Percentiles rank a stretch among this genome's conserved stretches.
phyloP scores from a whole-genome alignment of 2,113 vertebrate species.

The Lepisosteus osseus region DNA sequence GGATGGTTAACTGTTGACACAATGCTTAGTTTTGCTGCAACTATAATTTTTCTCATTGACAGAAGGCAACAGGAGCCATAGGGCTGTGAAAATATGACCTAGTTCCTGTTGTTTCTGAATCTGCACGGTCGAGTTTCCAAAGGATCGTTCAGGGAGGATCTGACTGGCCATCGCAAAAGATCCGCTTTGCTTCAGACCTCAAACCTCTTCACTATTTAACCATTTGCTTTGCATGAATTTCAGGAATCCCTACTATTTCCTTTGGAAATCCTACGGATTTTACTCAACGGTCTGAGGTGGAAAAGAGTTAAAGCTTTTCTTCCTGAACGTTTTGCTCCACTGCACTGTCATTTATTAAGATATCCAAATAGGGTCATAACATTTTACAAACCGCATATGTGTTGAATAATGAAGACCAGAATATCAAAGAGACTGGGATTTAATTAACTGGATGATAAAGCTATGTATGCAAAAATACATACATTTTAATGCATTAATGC shows the following conservation, averaged over 20 bases:
- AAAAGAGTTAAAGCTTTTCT: conserved; percentile 8
- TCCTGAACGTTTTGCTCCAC: neutral
- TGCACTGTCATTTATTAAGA: neutral
- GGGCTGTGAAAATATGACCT: neutral
- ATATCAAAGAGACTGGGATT: neutral
- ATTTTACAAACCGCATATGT: neutral
- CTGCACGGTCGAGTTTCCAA: neutral
- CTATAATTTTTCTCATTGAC: neutral
- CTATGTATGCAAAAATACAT: no score
- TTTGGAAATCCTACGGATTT: conserved; percentile 25
- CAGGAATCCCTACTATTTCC: conserved; percentile 28
- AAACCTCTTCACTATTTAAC: conserved; percentile 3
- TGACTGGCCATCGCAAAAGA: conserved; percentile 10
- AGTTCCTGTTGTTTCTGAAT: neutral
- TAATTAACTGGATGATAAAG: neutral
- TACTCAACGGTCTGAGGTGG: neutral
- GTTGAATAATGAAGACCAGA: neutral
- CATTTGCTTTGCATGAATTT: conserved; percentile 18
- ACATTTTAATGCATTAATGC: no score
- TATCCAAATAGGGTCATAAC: neutral
- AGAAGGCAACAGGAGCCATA: neutral
- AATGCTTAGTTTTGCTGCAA: no score
- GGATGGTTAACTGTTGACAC: no score
- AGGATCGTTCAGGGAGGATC: neutral
- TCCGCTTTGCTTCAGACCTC: neutral